A percentile compares a stretch with the other conserved stretches of the same genome.
These are phyloP conservation scores for Eublepharis macularius DNA, from an alignment of 2,113 vertebrate species.

Conservation along the genomic window DNA sequence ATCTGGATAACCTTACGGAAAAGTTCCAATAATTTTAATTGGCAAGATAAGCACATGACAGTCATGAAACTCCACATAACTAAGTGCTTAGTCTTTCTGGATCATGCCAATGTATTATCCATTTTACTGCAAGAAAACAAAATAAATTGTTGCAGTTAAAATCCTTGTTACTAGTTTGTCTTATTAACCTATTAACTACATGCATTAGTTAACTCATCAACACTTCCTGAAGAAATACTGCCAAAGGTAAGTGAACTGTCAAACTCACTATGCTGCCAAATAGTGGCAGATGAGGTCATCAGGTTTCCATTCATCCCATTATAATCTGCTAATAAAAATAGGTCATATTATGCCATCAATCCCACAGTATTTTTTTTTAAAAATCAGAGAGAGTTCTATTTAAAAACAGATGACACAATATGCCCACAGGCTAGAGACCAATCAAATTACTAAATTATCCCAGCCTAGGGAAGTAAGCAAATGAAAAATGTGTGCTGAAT, in stretches of 20 bases:
- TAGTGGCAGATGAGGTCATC: conserved; percentile 3
- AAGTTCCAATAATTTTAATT: background rate
- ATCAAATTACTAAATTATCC: conserved; percentile 23
- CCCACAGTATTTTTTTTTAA: background rate
- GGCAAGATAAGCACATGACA: background rate
- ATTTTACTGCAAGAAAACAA: background rate
- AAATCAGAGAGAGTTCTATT: background rate
- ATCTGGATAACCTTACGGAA: background rate
- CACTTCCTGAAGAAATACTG: background rate
- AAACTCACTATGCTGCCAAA: conserved; percentile 7
- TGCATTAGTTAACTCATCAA: background rate
- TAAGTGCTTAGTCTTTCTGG: background rate
- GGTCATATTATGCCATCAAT: background rate
- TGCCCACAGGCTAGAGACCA: conserved; percentile 1
- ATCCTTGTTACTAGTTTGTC: background rate
- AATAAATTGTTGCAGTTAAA: background rate
- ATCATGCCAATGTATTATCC: background rate
- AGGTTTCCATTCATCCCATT: background rate
- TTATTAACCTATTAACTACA: background rate
- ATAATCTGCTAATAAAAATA: background rate
- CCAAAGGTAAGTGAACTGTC: conserved; percentile 8
- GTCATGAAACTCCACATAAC: background rate
- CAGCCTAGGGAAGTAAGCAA: conserved; percentile 15
- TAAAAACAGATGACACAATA: conserved; percentile 23
- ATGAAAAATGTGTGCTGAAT: conserved; percentile 38